Conservation (phyloP, 2,797 vertebrate genomes). For the Uromys caudimaculatus region DNA sequence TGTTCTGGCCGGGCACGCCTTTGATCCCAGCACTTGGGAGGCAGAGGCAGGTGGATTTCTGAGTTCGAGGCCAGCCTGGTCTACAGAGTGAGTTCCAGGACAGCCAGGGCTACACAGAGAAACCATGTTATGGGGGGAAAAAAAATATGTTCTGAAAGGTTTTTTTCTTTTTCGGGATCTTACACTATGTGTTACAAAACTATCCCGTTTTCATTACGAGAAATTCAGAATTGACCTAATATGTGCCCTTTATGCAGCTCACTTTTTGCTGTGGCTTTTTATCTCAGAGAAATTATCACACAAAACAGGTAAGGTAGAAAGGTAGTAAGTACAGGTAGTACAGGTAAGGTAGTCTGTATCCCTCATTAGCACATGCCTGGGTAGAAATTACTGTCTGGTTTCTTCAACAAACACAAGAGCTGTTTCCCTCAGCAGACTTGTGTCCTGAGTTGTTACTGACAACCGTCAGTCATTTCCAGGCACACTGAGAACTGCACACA, state of each 20-base stretch:
- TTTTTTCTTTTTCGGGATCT: not conserved
- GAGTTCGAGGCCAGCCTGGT: too few species aligned
- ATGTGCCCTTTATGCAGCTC: not conserved
- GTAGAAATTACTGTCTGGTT: not conserved
- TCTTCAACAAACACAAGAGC: conserved; percentile 29
- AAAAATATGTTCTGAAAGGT: not conserved
- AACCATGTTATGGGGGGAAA: too few species aligned
- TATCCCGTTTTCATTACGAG: not conserved
- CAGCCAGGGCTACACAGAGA: too few species aligned
- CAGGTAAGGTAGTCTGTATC: not conserved
- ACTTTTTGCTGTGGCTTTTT: conserved; percentile 45
- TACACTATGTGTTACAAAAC: not conserved
- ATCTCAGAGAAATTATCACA: conserved; percentile 34
- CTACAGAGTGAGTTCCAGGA: too few species aligned
- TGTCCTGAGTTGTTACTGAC: not conserved
- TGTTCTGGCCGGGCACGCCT: too few species aligned
- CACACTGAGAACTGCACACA: not conserved
- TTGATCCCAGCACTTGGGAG: too few species aligned
- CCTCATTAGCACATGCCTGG: not conserved
- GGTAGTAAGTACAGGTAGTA: too few species aligned
- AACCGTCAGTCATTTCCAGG: conserved; percentile 11
- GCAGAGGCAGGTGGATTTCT: too few species aligned
- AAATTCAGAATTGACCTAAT: not conserved
- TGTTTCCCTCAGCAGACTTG: not conserved
- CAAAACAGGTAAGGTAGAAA: conserved; percentile 19